Percentiles rank a stretch among this genome's conserved stretches.
Conservation (phyloP, 2,797 vertebrate species). For the Protosalanx chinensis region DNA sequence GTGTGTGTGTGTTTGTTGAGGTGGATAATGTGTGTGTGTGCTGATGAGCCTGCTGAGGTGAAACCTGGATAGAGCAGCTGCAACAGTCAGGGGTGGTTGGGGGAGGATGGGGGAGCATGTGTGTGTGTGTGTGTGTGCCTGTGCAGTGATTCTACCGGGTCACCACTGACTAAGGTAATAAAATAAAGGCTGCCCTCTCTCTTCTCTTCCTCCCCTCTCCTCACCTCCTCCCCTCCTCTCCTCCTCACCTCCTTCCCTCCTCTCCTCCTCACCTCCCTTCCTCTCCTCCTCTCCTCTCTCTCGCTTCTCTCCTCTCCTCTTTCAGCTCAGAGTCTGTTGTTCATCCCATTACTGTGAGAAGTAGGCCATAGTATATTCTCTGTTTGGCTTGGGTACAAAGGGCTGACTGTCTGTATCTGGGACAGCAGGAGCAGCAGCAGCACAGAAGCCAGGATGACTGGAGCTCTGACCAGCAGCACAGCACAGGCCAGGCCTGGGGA, state of each 20-base stretch:
- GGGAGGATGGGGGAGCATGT: neutral
- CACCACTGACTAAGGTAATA: neutral
- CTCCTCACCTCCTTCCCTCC: constrained; percentile 2
- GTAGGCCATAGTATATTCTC: constrained; percentile 45
- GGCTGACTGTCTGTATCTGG: neutral
- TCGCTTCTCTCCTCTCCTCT: constrained; percentile 16
- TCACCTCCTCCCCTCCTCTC: constrained; percentile 6
- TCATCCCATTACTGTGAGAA: constrained; percentile 16
- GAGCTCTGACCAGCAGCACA: neutral
- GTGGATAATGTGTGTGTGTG: neutral
- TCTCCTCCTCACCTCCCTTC: neutral
- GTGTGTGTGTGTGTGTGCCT: no score
- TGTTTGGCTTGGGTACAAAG: neutral
- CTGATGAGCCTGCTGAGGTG: neutral
- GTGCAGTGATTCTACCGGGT: neutral
- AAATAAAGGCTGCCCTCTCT: neutral
- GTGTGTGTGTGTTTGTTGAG: neutral
- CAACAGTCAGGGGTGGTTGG: no score
- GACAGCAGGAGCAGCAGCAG: neutral
- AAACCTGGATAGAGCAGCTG: no score
- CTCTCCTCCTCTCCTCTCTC: neutral
- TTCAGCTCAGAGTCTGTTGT: constrained; percentile 19
- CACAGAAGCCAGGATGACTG: neutral
- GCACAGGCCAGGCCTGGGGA: neutral
- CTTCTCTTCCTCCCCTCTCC: constrained; percentile 12